Conservation (phyloP, 2,113 vertebrate genomes). For the Brachyhypopomus occidentalis region DNA sequence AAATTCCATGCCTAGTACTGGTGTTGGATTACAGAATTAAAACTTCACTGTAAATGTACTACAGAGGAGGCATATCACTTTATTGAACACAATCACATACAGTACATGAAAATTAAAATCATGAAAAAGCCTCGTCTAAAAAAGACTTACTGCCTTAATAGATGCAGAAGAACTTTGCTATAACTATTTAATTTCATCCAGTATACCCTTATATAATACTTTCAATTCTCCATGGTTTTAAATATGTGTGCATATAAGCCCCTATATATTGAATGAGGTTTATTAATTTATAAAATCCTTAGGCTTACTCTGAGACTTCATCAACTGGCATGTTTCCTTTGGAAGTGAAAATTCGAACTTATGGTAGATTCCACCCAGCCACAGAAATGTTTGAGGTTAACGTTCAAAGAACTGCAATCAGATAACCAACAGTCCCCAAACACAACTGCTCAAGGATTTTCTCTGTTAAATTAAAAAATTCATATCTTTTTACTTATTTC, state of each 20-base stretch:
- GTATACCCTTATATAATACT: background rate
- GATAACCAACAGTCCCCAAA: background rate
- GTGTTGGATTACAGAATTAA: background rate
- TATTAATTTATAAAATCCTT: background rate
- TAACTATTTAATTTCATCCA: too few species aligned
- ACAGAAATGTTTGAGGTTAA: constrained; percentile 22
- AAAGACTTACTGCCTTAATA: too few species aligned
- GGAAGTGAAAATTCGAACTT: constrained; percentile 9
- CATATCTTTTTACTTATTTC: background rate
- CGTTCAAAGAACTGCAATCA: background rate
- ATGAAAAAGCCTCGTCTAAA: background rate
- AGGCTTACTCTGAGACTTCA: background rate
- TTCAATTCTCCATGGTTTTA: background rate
- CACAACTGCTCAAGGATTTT: constrained; percentile 3
- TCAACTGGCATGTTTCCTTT: background rate
- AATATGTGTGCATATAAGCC: background rate
- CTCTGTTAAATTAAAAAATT: background rate
- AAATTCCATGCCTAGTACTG: background rate
- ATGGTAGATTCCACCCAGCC: background rate
- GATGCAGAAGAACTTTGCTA: too few species aligned
- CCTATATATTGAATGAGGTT: background rate
- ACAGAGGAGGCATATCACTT: background rate
- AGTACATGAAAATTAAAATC: background rate
- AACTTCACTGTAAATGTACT: background rate
- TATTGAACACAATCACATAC: background rate